Evolutionary conservation across 2,113 vertebrate species (phyloP), one percentile per base, ranked within the genome.

Genomic region (Tenebrosternarchus preto): DNA sequence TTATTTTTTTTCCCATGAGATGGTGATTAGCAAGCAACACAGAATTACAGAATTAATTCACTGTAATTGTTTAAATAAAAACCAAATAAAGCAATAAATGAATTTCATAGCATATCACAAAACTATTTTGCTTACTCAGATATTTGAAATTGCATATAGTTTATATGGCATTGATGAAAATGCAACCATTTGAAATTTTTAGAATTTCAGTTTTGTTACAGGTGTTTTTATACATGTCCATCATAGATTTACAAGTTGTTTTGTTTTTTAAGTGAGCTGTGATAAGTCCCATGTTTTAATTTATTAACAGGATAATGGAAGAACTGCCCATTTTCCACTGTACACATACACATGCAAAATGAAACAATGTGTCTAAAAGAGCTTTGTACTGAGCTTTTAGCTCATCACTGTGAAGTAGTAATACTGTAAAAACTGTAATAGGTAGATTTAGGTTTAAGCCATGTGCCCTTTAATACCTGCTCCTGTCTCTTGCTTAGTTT

Each of bases 381-480:
- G 63, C 63, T n/a, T 68, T 68, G 24, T 12, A 39, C 19, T 39
- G 24, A 39, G 64, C 17, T 67, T 31, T 33, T 67, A 31, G 63
- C 36, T 36, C 64, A 68, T 22, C 64, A 12, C 31, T 2, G 19
- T 19, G 43, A 66, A 15, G 63, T 33, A 36, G 63, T 5, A 39
- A 22, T 31, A 68, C 19, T n/a, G n/a, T n/a, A n/a, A n/a, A n/a
- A 8, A 19, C 64, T 67, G 36, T 7, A 68, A n/a, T 36, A 68
- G n/a, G 36, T 36, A 39, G 64, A 15, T 68, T 68, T 39, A 39
- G 31, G 19, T 68, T 39, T 39, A n/a, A 68, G 33, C 31, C 31
- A 68, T 68, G 64, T 68, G 64, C 39, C 64, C 36, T 68, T 39
- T 39, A 68, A 36, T n/a, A 39, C 64, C 64, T 68, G 64, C 64